A percentile compares a stretch with the other conserved stretches of the same genome.
phyloP scores from a whole-genome alignment of 2,113 vertebrate genomes.

The Dasyurus viverrinus region DNA sequence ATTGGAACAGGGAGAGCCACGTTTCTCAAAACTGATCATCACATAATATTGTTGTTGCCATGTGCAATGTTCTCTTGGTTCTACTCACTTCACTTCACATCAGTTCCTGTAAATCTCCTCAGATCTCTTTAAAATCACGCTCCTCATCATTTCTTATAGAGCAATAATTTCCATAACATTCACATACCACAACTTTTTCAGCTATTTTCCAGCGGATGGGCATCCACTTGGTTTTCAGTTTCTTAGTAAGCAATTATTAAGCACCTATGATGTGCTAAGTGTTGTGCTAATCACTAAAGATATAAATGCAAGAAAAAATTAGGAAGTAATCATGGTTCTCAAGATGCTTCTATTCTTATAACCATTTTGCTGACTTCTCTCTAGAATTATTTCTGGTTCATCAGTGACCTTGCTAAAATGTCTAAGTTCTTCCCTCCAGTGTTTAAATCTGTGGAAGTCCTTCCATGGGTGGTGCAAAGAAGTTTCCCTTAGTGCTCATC shows the following conservation, averaged over 20 bases:
- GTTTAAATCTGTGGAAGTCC: conserved; percentile 12
- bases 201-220: too few relatives aligned
- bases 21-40: too few relatives aligned
- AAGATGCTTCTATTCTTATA: not conserved
- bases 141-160: too few relatives aligned
- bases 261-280: not conserved
- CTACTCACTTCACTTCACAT: too few relatives aligned
- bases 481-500: conserved; percentile 14
- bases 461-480: not conserved
- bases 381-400: not conserved
- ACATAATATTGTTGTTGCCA: too few relatives aligned
- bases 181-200: too few relatives aligned
- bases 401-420: not conserved
- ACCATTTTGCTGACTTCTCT: not conserved
- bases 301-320: not conserved
- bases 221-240: too few relatives aligned
- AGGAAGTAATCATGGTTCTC: not conserved
- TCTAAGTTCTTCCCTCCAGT: not conserved
- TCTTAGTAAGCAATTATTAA: not conserved
- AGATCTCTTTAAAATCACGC: too few relatives aligned
- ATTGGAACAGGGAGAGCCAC: too few relatives aligned
- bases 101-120: too few relatives aligned
- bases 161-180: too few relatives aligned
- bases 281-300: not conserved
- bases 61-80: too few relatives aligned